Conservation (phyloP, 2,113 vertebrate genomes). For the Crypturellus undulatus region DNA sequence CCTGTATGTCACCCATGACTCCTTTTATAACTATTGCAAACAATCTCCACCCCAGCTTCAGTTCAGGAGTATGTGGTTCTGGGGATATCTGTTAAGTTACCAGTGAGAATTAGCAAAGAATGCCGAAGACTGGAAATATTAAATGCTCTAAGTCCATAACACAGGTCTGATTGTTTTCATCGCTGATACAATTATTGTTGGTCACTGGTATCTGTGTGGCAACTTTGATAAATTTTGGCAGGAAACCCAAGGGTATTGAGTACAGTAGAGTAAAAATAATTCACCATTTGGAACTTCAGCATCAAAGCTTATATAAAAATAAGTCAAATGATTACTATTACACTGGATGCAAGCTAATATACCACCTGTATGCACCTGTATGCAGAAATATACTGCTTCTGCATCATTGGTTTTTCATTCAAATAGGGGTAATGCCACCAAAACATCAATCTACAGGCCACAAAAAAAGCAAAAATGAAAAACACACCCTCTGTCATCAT, state of each 20-base stretch:
- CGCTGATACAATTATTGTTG: neutral
- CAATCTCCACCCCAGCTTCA: neutral
- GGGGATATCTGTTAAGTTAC: neutral
- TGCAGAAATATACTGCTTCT: slow-evolving; percentile 41
- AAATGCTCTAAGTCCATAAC: neutral
- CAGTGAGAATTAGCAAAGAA: neutral
- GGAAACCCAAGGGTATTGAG: neutral
- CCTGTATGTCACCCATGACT: neutral
- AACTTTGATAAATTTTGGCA: neutral
- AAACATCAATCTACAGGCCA: slow-evolving; percentile 53
- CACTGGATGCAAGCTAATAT: slow-evolving; percentile 28
- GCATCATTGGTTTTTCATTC: slow-evolving; percentile 44
- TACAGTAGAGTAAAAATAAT: neutral
- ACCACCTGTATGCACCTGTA: slow-evolving; percentile 66
- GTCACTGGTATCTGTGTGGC: neutral
- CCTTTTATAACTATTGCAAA: neutral
- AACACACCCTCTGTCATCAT: neutral
- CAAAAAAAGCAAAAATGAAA: neutral
- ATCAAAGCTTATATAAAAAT: slow-evolving; percentile 35
- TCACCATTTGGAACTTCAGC: neutral
- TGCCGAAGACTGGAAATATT: neutral
- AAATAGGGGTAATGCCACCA: slow-evolving; percentile 48
- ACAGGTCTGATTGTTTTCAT: neutral
- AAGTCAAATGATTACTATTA: slow-evolving; percentile 31
- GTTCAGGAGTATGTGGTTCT: neutral